A percentile compares a stretch with the other conserved stretches of the same genome.
Evolutionary conservation across 2,888 invertebrate genomes (phyloP).

Genomic region (Synergus gifuensis): DNA sequence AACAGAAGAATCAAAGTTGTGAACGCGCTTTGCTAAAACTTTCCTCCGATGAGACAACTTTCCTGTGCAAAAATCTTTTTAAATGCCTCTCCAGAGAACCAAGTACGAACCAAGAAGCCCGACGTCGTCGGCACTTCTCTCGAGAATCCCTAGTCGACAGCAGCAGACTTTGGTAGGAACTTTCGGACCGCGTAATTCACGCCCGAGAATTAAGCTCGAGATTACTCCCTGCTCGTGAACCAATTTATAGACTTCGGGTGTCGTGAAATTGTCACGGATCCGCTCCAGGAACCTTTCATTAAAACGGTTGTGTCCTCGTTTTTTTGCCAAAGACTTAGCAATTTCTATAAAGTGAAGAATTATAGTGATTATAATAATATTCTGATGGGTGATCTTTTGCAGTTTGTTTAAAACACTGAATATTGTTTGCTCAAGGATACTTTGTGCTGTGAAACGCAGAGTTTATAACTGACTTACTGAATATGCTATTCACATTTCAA

Average conservation of each 20-base stretch:
- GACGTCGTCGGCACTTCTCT: conserved; percentile 30
- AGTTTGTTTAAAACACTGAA: no score
- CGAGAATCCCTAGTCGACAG: conserved; percentile 32
- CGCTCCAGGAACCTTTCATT: conserved; percentile 36
- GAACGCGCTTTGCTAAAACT: neutral
- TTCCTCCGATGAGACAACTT: conserved; percentile 7
- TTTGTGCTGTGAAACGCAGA: neutral
- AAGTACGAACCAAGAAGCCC: conserved; percentile 19
- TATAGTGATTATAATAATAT: neutral
- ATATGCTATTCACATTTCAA: conserved; percentile 20
- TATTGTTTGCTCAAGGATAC: neutral
- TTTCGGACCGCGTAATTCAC: conserved; percentile 41
- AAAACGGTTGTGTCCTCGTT: conserved; percentile 17
- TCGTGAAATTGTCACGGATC: conserved; percentile 42
- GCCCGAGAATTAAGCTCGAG: conserved; percentile 38
- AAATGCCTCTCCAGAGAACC: conserved; percentile 28
- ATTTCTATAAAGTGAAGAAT: neutral
- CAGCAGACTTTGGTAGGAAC: conserved; percentile 34
- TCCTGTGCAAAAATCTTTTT: conserved; percentile 10
- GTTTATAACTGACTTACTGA: neutral
- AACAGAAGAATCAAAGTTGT: neutral
- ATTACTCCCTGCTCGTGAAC: conserved; percentile 41
- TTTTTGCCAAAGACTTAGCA: neutral
- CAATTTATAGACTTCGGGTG: conserved; percentile 40
- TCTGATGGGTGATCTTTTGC: neutral